These are phyloP conservation scores for Xenentodon cancila DNA, from an alignment of 2,797 vertebrate species.

Conservation along the genomic window DNA sequence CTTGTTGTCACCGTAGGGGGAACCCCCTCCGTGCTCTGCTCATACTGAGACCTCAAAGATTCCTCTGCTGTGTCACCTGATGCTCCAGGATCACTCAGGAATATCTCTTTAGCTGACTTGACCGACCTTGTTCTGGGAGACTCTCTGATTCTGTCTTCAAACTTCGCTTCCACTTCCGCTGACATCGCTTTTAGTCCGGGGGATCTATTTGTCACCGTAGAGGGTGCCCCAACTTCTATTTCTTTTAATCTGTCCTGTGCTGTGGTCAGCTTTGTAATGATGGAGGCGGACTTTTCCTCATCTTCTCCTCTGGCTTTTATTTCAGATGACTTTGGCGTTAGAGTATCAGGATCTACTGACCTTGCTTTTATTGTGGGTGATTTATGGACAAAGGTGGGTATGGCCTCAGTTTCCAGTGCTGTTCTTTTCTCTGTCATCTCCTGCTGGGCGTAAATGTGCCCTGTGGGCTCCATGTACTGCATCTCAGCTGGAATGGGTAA, in stretches of 20 bases:
- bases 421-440: constrained; percentile 30
- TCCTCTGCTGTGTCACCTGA: constrained; percentile 31
- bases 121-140: constrained; percentile 34
- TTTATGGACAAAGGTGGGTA: constrained; percentile 35
- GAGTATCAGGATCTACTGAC: constrained; percentile 7
- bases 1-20: neutral
- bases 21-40: constrained; percentile 64
- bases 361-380: constrained; percentile 32
- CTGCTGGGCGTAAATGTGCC: constrained; percentile 27
- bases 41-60: constrained; percentile 63
- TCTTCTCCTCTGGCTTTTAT: constrained; percentile 22
- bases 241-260: constrained; percentile 11
- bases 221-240: neutral
- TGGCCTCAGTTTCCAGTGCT: constrained; percentile 28
- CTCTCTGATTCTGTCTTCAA: constrained; percentile 36
- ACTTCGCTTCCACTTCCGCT: constrained; percentile 5
- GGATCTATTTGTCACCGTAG: constrained; percentile 9
- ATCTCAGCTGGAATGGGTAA: constrained; percentile 23
- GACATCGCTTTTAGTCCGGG: constrained; percentile 14
- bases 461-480: constrained; percentile 46
- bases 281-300: neutral
- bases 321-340: constrained; percentile 24
- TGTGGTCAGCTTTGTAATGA: neutral
- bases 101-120: constrained; percentile 49
- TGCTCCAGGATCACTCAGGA: constrained; percentile 42